phyloP scores from a whole-genome alignment of 2,113 vertebrate species.

The Falco punctatus region DNA sequence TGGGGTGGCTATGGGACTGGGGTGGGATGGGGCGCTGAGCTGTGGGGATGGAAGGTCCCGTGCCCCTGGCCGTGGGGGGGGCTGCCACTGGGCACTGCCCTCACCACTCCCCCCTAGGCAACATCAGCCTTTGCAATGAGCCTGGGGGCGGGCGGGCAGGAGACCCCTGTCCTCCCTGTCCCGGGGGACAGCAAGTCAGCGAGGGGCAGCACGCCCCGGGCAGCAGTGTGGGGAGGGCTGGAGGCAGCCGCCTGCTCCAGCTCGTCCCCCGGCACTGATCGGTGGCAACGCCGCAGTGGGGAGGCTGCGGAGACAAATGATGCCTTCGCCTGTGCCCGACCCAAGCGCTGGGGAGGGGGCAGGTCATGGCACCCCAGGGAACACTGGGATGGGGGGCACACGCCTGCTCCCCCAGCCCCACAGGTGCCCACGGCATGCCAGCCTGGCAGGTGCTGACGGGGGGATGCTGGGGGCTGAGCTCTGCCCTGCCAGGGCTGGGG shows the following conservation, averaged over 20 bases:
- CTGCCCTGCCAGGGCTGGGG: background rate
- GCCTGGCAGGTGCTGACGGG: rapidly evolving
- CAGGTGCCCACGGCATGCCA: background rate
- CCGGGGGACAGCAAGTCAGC: background rate
- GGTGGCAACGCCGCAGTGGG: rapidly evolving
- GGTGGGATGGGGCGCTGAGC: background rate
- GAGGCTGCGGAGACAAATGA: background rate
- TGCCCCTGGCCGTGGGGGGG: background rate
- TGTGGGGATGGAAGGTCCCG: background rate
- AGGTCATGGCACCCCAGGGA: background rate
- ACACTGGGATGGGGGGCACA: background rate
- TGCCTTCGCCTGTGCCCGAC: background rate
- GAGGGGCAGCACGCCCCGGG: no score
- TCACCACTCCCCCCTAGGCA: background rate
- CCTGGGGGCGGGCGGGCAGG: no score
- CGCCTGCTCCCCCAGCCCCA: background rate
- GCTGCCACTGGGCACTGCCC: background rate
- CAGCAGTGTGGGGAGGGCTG: rapidly evolving
- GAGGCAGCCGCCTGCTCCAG: background rate
- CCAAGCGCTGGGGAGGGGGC: background rate
- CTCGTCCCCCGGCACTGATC: background rate
- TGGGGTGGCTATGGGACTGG: background rate
- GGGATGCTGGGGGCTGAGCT: background rate
- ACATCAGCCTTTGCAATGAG: background rate
- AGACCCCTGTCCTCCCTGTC: background rate